These are phyloP conservation scores for Megalurothrips usitatus DNA, from an alignment of 2,888 invertebrate genomes.

Conservation along the genomic window DNA sequence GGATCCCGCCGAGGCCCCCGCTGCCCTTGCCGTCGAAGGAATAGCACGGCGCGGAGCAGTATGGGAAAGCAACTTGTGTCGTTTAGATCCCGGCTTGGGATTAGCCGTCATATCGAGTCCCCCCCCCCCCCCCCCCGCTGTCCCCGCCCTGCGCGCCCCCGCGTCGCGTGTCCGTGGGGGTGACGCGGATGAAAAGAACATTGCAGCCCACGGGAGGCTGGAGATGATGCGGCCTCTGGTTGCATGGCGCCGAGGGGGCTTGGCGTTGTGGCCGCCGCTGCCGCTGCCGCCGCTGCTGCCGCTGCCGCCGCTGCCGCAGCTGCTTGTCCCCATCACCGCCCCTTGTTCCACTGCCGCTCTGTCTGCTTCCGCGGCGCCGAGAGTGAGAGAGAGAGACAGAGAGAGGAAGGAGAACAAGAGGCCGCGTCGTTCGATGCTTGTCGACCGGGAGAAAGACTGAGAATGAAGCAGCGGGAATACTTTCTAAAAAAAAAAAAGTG, in stretches of 20 bases:
- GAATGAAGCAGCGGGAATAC: background rate
- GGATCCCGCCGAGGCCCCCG: background rate
- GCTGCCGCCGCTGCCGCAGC: no score
- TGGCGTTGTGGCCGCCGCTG: no score
- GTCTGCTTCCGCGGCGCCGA: background rate
- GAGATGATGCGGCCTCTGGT: no score
- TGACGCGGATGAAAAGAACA: no score
- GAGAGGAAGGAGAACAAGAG: background rate
- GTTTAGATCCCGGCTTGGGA: background rate
- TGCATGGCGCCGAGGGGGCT: no score
- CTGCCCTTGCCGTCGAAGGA: background rate
- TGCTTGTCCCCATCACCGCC: background rate
- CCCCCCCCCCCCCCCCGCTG: background rate
- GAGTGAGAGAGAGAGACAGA: background rate
- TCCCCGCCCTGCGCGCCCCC: background rate
- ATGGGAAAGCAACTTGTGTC: background rate
- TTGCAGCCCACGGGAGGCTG: no score
- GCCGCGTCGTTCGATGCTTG: background rate
- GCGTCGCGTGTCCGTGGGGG: no score
- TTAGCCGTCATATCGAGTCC: background rate
- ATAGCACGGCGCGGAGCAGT: background rate
- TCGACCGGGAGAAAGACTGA: no score
- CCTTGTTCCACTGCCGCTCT: background rate
- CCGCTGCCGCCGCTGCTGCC: no score
- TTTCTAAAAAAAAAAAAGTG: background rate